Evolutionary conservation across 2,888 invertebrate species (phyloP).

Genomic region (Lymantria monacha): DNA sequence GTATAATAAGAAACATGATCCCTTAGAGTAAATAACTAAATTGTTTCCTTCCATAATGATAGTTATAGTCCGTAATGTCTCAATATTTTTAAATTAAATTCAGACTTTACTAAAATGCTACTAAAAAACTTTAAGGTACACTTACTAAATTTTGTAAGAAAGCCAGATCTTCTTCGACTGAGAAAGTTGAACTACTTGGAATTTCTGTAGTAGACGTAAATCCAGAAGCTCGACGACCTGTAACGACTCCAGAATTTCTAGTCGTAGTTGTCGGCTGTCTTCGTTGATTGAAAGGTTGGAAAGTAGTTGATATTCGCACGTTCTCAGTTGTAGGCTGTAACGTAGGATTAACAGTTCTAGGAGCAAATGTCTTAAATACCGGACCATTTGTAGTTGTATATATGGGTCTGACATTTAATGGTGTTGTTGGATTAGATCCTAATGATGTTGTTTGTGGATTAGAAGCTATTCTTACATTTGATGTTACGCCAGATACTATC

Average conservation of each 20-base stretch:
- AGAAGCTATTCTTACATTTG: constrained; percentile 69
- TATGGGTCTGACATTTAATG: constrained; percentile 59
- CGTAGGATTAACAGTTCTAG: constrained; percentile 58
- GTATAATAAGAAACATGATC: too few species aligned
- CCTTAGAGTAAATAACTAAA: too few species aligned
- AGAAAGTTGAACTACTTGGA: constrained; percentile 72
- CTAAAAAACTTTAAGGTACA: background rate
- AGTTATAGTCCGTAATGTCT: too few species aligned
- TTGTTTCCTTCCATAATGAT: too few species aligned
- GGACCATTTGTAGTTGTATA: constrained; percentile 55
- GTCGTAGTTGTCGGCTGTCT: constrained; percentile 47
- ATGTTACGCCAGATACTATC: constrained; percentile 65
- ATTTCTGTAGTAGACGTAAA: constrained; percentile 63
- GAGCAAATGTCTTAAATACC: constrained; percentile 46
- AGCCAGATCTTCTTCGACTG: constrained; percentile 80
- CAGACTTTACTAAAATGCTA: too few species aligned
- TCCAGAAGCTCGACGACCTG: constrained; percentile 46
- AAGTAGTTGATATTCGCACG: constrained; percentile 67
- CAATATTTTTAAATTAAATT: too few species aligned
- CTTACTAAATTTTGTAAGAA: constrained; percentile 84
- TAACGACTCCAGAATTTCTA: constrained; percentile 39
- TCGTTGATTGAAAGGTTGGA: constrained; percentile 54
- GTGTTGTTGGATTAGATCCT: constrained; percentile 64
- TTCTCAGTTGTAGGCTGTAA: constrained; percentile 49
- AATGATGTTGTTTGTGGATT: constrained; percentile 64